These are phyloP conservation scores for Gymnothorax javanicus DNA, from an alignment of 2,797 vertebrate species.

Conservation along the genomic window DNA sequence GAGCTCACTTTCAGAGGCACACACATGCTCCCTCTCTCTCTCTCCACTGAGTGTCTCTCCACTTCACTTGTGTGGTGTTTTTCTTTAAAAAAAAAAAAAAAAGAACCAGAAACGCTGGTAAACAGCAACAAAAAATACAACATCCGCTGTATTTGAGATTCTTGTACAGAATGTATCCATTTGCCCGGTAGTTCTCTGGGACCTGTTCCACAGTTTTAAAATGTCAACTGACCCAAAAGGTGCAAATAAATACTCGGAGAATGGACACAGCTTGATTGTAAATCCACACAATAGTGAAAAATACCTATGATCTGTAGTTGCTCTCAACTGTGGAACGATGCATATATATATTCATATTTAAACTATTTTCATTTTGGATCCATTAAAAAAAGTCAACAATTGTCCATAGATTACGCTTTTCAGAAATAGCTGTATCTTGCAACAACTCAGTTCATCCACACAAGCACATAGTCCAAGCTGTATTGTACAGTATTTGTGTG, in stretches of 20 bases:
- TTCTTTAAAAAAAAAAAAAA: slow-evolving; percentile 50
- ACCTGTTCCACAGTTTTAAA: slow-evolving; percentile 53
- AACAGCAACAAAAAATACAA: slow-evolving; percentile 77
- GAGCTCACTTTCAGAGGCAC: no score
- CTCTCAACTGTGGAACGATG: slow-evolving; percentile 61
- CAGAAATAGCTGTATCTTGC: slow-evolving; percentile 75
- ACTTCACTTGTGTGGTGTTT: slow-evolving; percentile 67
- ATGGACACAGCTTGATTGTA: slow-evolving; percentile 13
- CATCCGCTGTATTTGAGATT: slow-evolving; percentile 68
- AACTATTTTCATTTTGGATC: slow-evolving; percentile 48
- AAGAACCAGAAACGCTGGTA: slow-evolving; percentile 72
- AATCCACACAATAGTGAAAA: slow-evolving; percentile 58
- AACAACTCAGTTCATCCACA: slow-evolving; percentile 71
- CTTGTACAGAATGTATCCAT: slow-evolving; percentile 61
- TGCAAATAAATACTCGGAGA: slow-evolving; percentile 33
- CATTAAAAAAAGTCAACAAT: slow-evolving; percentile 65
- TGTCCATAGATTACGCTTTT: slow-evolving; percentile 76
- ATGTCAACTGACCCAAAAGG: slow-evolving; percentile 49
- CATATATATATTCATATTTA: slow-evolving; percentile 49
- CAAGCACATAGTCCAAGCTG: slow-evolving; percentile 71
- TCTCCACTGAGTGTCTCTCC: neutral
- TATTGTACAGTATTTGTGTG: slow-evolving; percentile 78
- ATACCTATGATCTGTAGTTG: slow-evolving; percentile 55
- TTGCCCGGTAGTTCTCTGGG: slow-evolving; percentile 52
- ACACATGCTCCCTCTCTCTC: slow-evolving; percentile 9